Evolutionary conservation across 2,888 invertebrate species (phyloP).

Genomic region (Automeris io): DNA sequence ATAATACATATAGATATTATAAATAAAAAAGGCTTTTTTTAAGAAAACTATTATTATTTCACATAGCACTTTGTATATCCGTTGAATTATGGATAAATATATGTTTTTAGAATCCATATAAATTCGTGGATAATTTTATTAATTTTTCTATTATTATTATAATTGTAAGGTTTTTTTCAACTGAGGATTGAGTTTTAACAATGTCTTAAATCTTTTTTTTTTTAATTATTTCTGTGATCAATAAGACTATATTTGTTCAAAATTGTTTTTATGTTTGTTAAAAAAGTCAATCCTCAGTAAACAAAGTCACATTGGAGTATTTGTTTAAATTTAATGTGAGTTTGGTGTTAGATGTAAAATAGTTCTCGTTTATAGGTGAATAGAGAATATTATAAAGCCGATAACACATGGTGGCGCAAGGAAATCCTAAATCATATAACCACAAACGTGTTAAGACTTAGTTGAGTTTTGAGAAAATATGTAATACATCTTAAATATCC

Average conservation of each 20-base stretch:
- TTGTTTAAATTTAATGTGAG: slow-evolving; percentile 2
- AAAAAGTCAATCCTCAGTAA: slow-evolving; percentile 1
- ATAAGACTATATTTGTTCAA: slow-evolving; percentile 1
- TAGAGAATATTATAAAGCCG: not conserved
- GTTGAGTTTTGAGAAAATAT: not conserved
- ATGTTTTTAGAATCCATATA: slow-evolving; percentile 48
- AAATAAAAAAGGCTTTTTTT: not conserved
- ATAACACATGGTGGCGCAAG: not conserved
- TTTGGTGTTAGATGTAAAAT: slow-evolving; percentile 1
- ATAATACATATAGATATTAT: not conserved
- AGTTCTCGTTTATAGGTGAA: not conserved
- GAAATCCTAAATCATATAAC: not conserved
- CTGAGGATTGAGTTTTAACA: slow-evolving; percentile 4
- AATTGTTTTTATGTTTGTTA: not conserved
- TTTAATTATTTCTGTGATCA: not conserved
- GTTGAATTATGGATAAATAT: slow-evolving; percentile 59
- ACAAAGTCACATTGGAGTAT: slow-evolving; percentile 2
- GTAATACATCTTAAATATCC: not conserved
- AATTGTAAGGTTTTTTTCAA: not conserved
- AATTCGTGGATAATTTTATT: slow-evolving; percentile 27
- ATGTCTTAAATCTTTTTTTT: not conserved
- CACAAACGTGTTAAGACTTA: not conserved
- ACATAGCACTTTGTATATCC: slow-evolving; percentile 25
- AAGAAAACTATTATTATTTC: slow-evolving; percentile 18
- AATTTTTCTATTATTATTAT: not conserved